A percentile compares a stretch with the other conserved stretches of the same genome.
These are phyloP conservation scores for Sylvia atricapilla DNA, from an alignment of 2,113 vertebrate genomes.

Conservation along the genomic window DNA sequence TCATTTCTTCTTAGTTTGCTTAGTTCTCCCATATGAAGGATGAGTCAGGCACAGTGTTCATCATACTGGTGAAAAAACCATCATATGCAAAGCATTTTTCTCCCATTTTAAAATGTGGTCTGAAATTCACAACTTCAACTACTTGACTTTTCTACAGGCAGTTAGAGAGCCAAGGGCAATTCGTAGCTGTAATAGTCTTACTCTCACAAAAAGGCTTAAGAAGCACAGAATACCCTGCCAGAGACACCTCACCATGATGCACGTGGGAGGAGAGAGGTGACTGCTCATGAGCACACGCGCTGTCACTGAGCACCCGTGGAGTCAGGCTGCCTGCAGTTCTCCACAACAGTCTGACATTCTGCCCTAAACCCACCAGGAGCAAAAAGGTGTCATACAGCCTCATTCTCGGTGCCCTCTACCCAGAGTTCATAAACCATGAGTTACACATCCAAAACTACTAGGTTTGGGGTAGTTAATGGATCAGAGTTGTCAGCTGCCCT, in stretches of 20 bases:
- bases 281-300: not conserved
- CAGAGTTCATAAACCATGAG: not conserved
- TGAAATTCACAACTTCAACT: not conserved
- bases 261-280: not conserved
- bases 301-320: not conserved
- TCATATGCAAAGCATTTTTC: not conserved
- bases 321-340: not conserved
- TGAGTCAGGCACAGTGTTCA: not conserved
- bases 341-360: not conserved
- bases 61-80: not conserved
- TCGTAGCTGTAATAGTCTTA: not conserved
- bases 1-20: not conserved
- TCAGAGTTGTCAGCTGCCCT: not conserved
- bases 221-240: not conserved
- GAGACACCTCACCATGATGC: rapidly evolving
- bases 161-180: not conserved
- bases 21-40: not conserved
- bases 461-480: not conserved
- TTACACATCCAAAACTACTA: not conserved
- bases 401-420: not conserved
- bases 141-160: not conserved
- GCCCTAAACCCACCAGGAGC: not conserved
- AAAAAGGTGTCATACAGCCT: not conserved
- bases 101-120: not conserved
- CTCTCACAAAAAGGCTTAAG: not conserved